These are phyloP conservation scores for Aphidius ervi DNA, from an alignment of 1,140 invertebrate genomes.

Conservation along the genomic window DNA sequence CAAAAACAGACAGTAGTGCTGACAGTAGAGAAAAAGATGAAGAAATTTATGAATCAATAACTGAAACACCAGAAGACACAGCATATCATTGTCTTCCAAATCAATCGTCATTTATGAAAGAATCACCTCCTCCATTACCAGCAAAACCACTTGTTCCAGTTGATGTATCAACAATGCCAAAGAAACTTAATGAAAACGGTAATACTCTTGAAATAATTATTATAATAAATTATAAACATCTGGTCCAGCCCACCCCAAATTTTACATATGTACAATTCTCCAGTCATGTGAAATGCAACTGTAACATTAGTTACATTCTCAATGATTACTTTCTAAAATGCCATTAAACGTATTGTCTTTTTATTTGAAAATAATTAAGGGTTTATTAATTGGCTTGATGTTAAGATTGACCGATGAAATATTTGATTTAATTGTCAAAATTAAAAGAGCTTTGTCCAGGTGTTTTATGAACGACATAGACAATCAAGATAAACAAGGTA, in stretches of 20 bases:
- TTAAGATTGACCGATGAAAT: constrained; percentile 39
- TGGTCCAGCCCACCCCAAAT: background rate
- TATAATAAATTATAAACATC: too few relatives aligned
- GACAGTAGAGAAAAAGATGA: constrained; percentile 38
- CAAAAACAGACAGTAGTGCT: constrained; percentile 33
- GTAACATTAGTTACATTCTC: constrained; percentile 2
- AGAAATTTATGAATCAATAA: constrained; percentile 48
- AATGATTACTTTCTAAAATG: background rate
- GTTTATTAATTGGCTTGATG: constrained; percentile 40
- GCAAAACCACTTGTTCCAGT: constrained; percentile 30
- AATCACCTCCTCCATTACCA: constrained; percentile 36
- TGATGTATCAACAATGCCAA: constrained; percentile 9
- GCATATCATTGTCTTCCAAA: constrained; percentile 29
- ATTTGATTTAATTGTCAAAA: constrained; percentile 42
- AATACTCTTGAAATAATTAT: too few relatives aligned
- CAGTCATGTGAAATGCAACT: background rate
- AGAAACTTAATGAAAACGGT: constrained; percentile 16
- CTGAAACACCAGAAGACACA: constrained; percentile 38
- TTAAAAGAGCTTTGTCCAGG: constrained; percentile 39
- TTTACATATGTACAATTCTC: too few relatives aligned
- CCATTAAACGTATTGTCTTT: constrained; percentile 43
- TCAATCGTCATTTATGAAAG: constrained; percentile 6
- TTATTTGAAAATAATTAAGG: constrained; percentile 41
- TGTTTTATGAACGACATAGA: constrained; percentile 31
- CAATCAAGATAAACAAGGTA: constrained; percentile 36